Percentiles rank a stretch among this genome's conserved stretches.
phyloP scores from a whole-genome alignment of 1,140 invertebrate genomes.

The Neelides sp. region DNA sequence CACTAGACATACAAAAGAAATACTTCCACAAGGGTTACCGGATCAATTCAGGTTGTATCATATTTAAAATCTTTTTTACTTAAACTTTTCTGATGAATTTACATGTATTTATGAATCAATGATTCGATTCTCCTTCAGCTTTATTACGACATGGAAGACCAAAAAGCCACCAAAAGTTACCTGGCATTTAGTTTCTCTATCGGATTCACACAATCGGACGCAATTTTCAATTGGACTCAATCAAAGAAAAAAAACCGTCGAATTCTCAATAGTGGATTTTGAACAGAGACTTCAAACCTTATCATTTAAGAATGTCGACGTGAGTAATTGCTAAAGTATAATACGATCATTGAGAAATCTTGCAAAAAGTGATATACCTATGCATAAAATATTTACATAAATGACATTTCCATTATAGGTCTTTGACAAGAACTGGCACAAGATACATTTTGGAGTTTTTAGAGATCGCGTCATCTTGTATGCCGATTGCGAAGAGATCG shows the following conservation, averaged over 20 bases:
- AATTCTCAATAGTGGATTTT: conserved; percentile 48
- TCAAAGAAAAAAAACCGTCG: conserved; percentile 46
- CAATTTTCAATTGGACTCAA: conserved; percentile 58
- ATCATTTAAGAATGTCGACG: conserved; percentile 44
- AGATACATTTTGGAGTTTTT: conserved; percentile 59
- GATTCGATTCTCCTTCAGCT: too few species aligned
- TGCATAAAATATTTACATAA: neutral
- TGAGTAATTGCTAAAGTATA: conserved; percentile 33
- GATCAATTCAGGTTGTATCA: too few species aligned
- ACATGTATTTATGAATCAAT: too few species aligned
- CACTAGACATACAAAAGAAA: conserved; percentile 49
- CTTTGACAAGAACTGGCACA: conserved; percentile 67
- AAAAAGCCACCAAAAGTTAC: conserved; percentile 44
- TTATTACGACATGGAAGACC: conserved; percentile 52
- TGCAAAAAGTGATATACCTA: neutral
- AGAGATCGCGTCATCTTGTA: conserved; percentile 52
- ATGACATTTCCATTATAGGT: conserved; percentile 41
- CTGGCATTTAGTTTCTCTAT: conserved; percentile 58
- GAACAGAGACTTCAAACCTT: conserved; percentile 47
- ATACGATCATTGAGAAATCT: neutral
- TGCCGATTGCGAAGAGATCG: conserved; percentile 51
- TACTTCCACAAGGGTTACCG: conserved; percentile 54
- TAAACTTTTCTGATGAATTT: too few species aligned
- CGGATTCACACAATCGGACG: conserved; percentile 44
- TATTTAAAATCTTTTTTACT: too few species aligned